A percentile compares a stretch with the other conserved stretches of the same genome.
These are phyloP conservation scores for Neelides folsomi DNA, from an alignment of 2,888 invertebrate species.

Conservation along the genomic window DNA sequence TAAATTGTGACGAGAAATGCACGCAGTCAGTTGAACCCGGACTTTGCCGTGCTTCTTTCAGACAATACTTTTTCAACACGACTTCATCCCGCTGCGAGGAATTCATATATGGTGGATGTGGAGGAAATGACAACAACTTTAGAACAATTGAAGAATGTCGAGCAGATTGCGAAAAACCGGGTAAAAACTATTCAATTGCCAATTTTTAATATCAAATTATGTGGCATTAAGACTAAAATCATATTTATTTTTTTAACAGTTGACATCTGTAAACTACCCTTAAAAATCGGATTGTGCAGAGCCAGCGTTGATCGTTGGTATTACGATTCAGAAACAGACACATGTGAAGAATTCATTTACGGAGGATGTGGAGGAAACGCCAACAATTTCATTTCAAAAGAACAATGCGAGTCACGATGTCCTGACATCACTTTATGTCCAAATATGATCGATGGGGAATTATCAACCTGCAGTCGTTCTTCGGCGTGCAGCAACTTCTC, in stretches of 20 bases:
- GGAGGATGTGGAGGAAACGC: constrained; percentile 66
- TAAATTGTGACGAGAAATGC: constrained; percentile 34
- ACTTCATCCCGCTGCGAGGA: constrained; percentile 36
- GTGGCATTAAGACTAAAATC: not conserved
- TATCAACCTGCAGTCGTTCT: constrained; percentile 34
- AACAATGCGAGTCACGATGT: constrained; percentile 50
- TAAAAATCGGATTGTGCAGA: constrained; percentile 49
- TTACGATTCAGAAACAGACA: constrained; percentile 62
- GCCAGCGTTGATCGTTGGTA: constrained; percentile 47
- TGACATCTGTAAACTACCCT: constrained; percentile 64
- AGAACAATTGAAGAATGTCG: constrained; percentile 37
- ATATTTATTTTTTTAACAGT: constrained; percentile 42
- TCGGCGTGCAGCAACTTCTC: constrained; percentile 34
- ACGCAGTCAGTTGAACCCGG: constrained; percentile 28
- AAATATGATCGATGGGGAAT: constrained; percentile 30
- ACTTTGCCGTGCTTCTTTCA: constrained; percentile 30
- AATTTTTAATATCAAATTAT: too few species aligned
- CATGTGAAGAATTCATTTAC: constrained; percentile 56
- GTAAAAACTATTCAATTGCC: not conserved
- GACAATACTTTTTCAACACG: constrained; percentile 36
- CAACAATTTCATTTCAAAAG: constrained; percentile 68
- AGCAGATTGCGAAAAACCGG: constrained; percentile 25
- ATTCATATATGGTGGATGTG: constrained; percentile 38
- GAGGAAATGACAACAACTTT: constrained; percentile 39
- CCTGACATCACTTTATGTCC: constrained; percentile 36